Percentiles rank a stretch among this genome's conserved stretches.
These are phyloP conservation scores for Macrobrachium rosenbergii DNA, from an alignment of 1,140 invertebrate species.

Conservation along the genomic window DNA sequence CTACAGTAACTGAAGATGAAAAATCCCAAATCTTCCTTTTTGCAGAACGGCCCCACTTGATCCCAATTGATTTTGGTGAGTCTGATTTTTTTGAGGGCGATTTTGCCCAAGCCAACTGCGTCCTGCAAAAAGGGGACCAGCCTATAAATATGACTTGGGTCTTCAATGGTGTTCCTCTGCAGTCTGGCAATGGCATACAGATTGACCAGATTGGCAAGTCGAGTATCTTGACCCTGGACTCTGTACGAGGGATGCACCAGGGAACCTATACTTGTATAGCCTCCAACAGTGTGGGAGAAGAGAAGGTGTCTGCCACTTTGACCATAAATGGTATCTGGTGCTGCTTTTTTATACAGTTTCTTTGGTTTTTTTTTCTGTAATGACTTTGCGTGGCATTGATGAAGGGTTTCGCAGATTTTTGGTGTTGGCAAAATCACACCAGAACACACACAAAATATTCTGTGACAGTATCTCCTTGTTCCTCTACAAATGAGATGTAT, in stretches of 20 bases:
- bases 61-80: constrained; percentile 64
- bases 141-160: constrained; percentile 85
- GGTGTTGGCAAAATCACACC: too few species aligned
- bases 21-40: constrained; percentile 34
- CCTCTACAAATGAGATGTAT: background rate
- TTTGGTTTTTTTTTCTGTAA: background rate
- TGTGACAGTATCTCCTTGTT: constrained; percentile 4
- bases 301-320: constrained; percentile 49
- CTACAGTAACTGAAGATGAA: background rate
- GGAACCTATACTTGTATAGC: constrained; percentile 72
- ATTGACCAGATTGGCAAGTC: constrained; percentile 77
- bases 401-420: background rate
- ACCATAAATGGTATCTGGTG: constrained; percentile 54
- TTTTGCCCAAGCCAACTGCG: constrained; percentile 79
- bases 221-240: constrained; percentile 82
- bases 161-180: constrained; percentile 75
- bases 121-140: constrained; percentile 85
- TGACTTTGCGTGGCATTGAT: background rate
- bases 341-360: background rate
- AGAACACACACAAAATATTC: background rate
- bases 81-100: constrained; percentile 71
- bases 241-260: constrained; percentile 75
- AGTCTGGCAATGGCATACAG: constrained; percentile 65
- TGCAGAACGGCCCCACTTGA: constrained; percentile 61
- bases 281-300: constrained; percentile 70